Evolutionary conservation across 2,888 invertebrate species (phyloP), one percentile per base, ranked within the genome.

Genomic region (Lomographa bimaculata): DNA sequence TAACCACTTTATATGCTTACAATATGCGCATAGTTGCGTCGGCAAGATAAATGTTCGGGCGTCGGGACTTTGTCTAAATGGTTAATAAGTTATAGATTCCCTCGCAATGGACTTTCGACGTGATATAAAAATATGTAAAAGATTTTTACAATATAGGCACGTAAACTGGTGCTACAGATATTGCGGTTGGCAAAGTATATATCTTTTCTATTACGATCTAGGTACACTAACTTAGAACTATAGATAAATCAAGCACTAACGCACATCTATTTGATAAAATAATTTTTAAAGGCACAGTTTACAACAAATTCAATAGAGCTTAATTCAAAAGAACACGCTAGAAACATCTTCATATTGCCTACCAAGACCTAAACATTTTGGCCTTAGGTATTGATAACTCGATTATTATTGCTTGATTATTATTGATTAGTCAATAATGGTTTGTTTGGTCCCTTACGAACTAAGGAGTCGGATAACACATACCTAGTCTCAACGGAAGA

Each of bases 141-240:
- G n/a, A n/a, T 12, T 7, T 66, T 70, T 62, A 79, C 65, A 71
- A 60, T 65, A 58, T 70, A 80, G 82, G 82, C 82, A 80, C 82
- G 79, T 78, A 38, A 46, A 43, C 35, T 27, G 38, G 50, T 49
- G 44, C 8, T 9, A 17, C 6, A 10, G 6, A 34, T n/a, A n/a
- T 19, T 19, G 16, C 33, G 18, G 38, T 9, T 17, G 18, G 14
- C 30, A 18, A 19, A 28, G 1, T 6, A 26, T 16, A 2, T 12
- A 24, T 24, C 10, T 11, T 7, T 8, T 12, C 7, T 29, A 12
- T 7, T 19, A 4, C 12, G 19, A 11, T 29, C 19, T 29, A 20
- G 20, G 7, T 6, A 12, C 4, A 12, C 29, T 33, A 16, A 8
- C 7, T 10, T 24, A 33, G 4, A 1, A 9, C 17, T 24, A 32